Base-by-base conservation (phyloP, 2,113 vertebrate species). In the Platysternon megacephalum region DNA sequence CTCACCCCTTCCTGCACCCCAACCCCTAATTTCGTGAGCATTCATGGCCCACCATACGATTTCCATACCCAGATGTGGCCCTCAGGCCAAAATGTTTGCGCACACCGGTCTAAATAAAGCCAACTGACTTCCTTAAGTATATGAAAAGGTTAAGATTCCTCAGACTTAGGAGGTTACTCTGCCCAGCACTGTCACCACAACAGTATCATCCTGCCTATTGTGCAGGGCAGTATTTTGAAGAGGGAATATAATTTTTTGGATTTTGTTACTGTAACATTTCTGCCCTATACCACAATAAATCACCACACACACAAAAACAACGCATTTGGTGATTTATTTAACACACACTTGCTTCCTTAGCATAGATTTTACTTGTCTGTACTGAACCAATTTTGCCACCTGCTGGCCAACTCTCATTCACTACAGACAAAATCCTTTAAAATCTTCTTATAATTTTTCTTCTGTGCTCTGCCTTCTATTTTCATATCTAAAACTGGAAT, bases 381-480 rank as follows among this genome's bases (percentile, higher is more conserved):
- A 61, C 76, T 44, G 65, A 39, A 16, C 26, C 52, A 2, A 74
- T 83, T 84, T 95, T 86, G 96, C 96, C 97, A 82, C 12, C 97
- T 95, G 89, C 93, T 91, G 97, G 97, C 72, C 39, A 4, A 2
- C 89, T 68, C 61, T 24, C 52, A 32, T 2, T 56, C 42, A 1
- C 42, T 12, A 2, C 10, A 49, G 79, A 79, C 24, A 55, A 85
- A 35, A 0, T 1, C 13, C 19, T 1, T 0, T 0, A 2, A 1
- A 21, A 51, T 35, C 55, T 85, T 24, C 2, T 5, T 42, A 19
- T 11, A 35, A 12, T 1, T 19, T 72, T 82, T 24, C 2, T 26
- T 42, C 79, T n/a, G 3, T 9, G 42, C 0, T 1, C 46, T 39
- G 51, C 49, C 82, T 65, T 65, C 32, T 13, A 2, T 29, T 65